Conservation (phyloP, 2,888 invertebrate species). For the Drosophila lacicola region DNA sequence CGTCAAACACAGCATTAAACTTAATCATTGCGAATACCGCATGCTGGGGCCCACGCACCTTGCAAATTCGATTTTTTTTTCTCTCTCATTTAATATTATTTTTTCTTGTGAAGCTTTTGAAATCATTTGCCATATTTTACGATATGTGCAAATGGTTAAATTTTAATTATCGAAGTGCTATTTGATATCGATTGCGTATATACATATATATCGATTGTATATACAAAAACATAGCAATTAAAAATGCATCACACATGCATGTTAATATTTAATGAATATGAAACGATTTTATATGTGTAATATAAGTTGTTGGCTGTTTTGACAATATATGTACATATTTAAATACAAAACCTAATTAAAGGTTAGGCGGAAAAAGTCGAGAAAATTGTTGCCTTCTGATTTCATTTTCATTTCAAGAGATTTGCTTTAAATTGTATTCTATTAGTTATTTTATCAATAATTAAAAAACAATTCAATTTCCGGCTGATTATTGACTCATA, state of each 20-base stretch:
- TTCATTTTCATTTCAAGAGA: too few species aligned
- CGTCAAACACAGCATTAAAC: slow-evolving; percentile 25
- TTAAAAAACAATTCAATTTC: too few species aligned
- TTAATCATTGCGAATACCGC: slow-evolving; percentile 24
- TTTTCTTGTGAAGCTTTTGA: not conserved
- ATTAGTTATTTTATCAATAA: not conserved
- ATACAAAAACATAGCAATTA: not conserved
- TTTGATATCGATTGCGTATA: not conserved
- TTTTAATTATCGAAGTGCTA: slow-evolving; percentile 10
- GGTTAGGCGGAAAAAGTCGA: too few species aligned
- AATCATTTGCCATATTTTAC: slow-evolving; percentile 8
- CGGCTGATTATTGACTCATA: too few species aligned
- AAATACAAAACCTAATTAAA: too few species aligned
- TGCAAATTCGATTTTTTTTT: slow-evolving; percentile 15
- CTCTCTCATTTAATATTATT: slow-evolving; percentile 1
- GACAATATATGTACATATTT: too few species aligned
- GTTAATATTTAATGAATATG: not conserved
- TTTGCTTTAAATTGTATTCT: not conserved
- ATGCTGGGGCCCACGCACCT: slow-evolving; percentile 20
- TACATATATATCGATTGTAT: not conserved
- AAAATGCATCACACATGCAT: not conserved
- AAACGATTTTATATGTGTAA: not conserved
- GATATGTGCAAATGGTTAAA: slow-evolving; percentile 15
- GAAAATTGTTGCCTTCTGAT: too few species aligned
- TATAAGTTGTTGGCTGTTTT: not conserved